Evolutionary conservation across 2,797 vertebrate genomes (phyloP).

Genomic region (Peromyscus melanophrys): DNA sequence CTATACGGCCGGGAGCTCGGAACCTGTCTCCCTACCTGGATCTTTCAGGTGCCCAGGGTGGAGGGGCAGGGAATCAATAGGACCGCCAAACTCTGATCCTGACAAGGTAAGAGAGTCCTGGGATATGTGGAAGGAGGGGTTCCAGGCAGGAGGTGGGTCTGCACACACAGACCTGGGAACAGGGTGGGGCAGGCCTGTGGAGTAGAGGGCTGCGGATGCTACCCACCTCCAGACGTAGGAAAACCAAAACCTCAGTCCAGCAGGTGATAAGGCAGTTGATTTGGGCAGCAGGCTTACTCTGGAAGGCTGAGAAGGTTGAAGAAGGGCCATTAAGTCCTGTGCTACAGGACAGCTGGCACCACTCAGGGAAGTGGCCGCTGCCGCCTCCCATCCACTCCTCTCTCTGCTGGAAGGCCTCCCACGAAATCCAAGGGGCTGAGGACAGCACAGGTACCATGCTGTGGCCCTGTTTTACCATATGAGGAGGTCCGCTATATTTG

Average conservation of each 20-base stretch:
- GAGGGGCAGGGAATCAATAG: constrained; percentile 58
- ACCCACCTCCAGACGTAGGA: neutral
- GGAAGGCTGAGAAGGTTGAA: rapidly evolving
- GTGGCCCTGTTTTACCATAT: rapidly evolving
- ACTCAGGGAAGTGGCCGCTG: neutral
- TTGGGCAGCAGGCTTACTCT: rapidly evolving
- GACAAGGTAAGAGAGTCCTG: constrained; percentile 86
- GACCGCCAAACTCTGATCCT: constrained; percentile 69
- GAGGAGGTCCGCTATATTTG: rapidly evolving
- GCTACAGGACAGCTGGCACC: rapidly evolving
- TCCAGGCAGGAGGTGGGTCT: neutral
- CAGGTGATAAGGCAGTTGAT: too few relatives aligned
- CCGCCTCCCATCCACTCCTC: neutral
- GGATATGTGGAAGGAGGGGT: neutral
- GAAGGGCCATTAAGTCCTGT: too few relatives aligned
- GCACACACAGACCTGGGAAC: neutral
- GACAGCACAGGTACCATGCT: neutral
- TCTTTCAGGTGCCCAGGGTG: constrained; percentile 64
- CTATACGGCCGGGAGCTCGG: neutral
- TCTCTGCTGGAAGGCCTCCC: neutral
- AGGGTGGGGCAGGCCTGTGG: neutral
- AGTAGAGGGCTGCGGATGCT: neutral
- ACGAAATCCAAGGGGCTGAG: rapidly evolving
- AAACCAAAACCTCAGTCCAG: neutral
- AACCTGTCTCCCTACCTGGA: constrained; percentile 41